Base-by-base conservation (phyloP, 1,140 invertebrate species). In the Calephelis nemesis region DNA sequence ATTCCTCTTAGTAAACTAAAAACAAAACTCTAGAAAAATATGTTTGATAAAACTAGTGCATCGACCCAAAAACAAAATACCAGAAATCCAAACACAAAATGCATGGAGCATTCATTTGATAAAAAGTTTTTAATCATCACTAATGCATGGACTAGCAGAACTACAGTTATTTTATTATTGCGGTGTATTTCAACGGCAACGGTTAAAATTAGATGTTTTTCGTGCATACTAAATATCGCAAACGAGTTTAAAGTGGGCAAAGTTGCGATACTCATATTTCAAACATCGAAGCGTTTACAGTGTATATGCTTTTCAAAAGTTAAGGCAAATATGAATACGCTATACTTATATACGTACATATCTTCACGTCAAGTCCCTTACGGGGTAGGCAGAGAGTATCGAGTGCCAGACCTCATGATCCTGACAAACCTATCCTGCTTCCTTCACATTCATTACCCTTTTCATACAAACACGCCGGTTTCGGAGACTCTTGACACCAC, bases 121-220 rank as follows among this genome's bases (percentile, higher is more conserved):
- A 60, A 60, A 60, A 60, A 60, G 19, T 60, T 60, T 54, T 54
- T 60, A 60, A 60, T 40, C 54, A 60, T 60, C 54, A 12, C 19
- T 60, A 60, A 60, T 60, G 30, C 39, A 40, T 60, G 30, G 54
- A 58, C 30, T 60, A 12, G 30, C 11, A 12, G 11, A 40, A 60
- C 19, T 40, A 7, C 19, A 40, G 54, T 40, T 12, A 39, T 60
- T 60, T 60, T 60, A 60, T 60, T 40, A 60, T 60, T 60, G 30
- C 30, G 30, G 15, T 40, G 54, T 30, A 15, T 60, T 19, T 39
- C 54, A 30, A 60, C 19, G 6, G 54, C 30, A 30, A 11, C 3
- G 54, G 30, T 42, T 60, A 30, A 42, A 60, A 60, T 60, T 60
- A 60, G 58, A 60, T 60, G 58, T 60, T 60, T 60, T 60, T 60